Evolutionary conservation across 2,888 invertebrate species (phyloP).

Genomic region (Leptarthrus brevirostris): DNA sequence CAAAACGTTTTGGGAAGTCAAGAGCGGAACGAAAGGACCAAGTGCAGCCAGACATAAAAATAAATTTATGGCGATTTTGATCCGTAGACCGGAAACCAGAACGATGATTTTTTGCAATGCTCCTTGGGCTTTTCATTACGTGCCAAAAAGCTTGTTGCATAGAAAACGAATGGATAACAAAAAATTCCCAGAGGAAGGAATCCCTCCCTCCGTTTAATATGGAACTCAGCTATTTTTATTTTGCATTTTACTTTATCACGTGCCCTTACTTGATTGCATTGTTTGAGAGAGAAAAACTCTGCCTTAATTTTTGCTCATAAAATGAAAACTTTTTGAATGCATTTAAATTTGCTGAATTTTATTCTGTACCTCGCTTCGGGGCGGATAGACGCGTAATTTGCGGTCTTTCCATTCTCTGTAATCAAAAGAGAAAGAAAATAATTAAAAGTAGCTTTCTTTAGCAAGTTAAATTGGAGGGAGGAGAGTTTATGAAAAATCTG

Average conservation of each 20-base stretch:
- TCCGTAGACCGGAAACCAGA: constrained; percentile 25
- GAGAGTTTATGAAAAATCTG: neutral
- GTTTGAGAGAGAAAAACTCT: constrained; percentile 12
- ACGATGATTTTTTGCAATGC: constrained; percentile 26
- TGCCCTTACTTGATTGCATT: constrained; percentile 37
- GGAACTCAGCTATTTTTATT: constrained; percentile 25
- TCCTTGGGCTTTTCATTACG: constrained; percentile 29
- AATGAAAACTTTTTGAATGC: constrained; percentile 1
- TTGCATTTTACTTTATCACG: constrained; percentile 15
- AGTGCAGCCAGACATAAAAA: neutral
- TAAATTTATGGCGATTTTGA: constrained; percentile 35
- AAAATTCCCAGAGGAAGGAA: neutral
- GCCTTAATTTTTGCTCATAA: constrained; percentile 8
- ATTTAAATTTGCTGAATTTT: constrained; percentile 36
- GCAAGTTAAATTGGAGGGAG: constrained; percentile 20
- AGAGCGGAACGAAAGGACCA: neutral
- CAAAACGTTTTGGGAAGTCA: neutral
- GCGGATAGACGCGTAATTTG: constrained; percentile 1
- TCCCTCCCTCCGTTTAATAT: neutral
- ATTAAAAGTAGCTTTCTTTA: neutral
- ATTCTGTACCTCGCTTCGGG: constrained; percentile 5
- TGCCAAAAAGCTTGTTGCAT: constrained; percentile 46
- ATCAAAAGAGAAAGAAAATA: constrained; percentile 15
- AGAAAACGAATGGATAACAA: constrained; percentile 3
- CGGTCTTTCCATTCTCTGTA: constrained; percentile 19